Conservation (phyloP, 2,888 invertebrate genomes). For the Cyclophora punctaria region DNA sequence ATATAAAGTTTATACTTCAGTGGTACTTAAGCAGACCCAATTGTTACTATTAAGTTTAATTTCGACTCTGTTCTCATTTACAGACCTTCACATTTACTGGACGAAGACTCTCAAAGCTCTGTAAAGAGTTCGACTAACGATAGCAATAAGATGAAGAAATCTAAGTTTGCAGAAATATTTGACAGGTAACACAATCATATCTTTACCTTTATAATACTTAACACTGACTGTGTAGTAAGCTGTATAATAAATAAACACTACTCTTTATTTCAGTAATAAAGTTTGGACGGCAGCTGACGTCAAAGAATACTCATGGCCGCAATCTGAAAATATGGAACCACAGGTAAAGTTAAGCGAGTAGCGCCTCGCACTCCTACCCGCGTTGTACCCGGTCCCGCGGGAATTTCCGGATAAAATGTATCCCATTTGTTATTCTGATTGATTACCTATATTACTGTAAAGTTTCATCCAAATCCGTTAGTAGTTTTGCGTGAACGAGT, state of each 20-base stretch:
- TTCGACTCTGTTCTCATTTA: slow-evolving; percentile 9
- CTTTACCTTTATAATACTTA: not conserved
- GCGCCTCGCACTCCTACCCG: too few species aligned
- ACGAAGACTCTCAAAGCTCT: slow-evolving; percentile 90
- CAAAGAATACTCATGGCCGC: slow-evolving; percentile 96
- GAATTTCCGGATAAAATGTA: too few species aligned
- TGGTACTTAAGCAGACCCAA: too few species aligned
- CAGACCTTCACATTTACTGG: slow-evolving; percentile 69
- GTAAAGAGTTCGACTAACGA: slow-evolving; percentile 84
- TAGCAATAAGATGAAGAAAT: slow-evolving; percentile 66
- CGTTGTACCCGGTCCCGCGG: too few species aligned
- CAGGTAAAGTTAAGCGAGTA: slow-evolving; percentile 35
- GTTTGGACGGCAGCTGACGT: slow-evolving; percentile 89
- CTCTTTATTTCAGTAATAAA: slow-evolving; percentile 54
- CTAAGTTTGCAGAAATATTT: slow-evolving; percentile 65
- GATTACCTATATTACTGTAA: too few species aligned
- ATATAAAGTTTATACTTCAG: too few species aligned
- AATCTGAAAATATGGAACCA: slow-evolving; percentile 58
- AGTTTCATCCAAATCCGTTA: too few species aligned
- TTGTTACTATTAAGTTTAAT: too few species aligned
- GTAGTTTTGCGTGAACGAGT: too few species aligned
- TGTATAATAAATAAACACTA: too few species aligned
- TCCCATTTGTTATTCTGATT: too few species aligned
- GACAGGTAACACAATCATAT: slow-evolving; percentile 45
- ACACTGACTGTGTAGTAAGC: too few species aligned